Evolutionary conservation across 2,888 invertebrate species (phyloP).

Genomic region (Phymatocera aterrima): DNA sequence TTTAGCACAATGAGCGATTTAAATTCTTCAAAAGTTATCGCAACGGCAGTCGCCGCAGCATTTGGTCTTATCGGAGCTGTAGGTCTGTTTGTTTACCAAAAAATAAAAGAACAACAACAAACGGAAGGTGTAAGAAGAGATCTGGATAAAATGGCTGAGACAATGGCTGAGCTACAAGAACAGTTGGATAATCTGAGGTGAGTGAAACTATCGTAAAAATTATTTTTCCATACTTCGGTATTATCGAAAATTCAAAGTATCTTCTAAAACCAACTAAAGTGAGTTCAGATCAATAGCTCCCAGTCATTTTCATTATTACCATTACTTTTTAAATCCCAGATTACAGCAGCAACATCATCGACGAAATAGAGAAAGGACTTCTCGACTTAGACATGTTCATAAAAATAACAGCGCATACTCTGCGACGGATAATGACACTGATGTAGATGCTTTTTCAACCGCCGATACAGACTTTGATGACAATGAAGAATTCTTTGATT

Average conservation of each 20-base stretch:
- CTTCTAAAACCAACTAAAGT: background rate
- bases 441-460: slow-evolving; percentile 67
- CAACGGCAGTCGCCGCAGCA: slow-evolving; percentile 67
- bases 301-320: background rate
- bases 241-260: slow-evolving; percentile 17
- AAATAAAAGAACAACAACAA: slow-evolving; percentile 60
- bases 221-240: background rate
- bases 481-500: slow-evolving; percentile 72
- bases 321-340: slow-evolving; percentile 52
- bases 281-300: background rate
- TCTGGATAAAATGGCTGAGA: slow-evolving; percentile 63
- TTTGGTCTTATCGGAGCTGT: slow-evolving; percentile 68
- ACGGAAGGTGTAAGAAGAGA: slow-evolving; percentile 60
- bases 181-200: slow-evolving; percentile 67
- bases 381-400: slow-evolving; percentile 56
- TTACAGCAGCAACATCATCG: slow-evolving; percentile 61
- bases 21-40: slow-evolving; percentile 63
- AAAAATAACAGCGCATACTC: slow-evolving; percentile 61
- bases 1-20: slow-evolving; percentile 64
- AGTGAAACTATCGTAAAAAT: background rate
- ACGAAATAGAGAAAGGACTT: slow-evolving; percentile 59
- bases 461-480: slow-evolving; percentile 69
- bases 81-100: slow-evolving; percentile 66
- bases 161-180: slow-evolving; percentile 62
- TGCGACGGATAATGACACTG: slow-evolving; percentile 65